A percentile compares a stretch with the other conserved stretches of the same genome.
These are phyloP conservation scores for Sinohyriopsis cumingii DNA, from an alignment of 2,888 invertebrate genomes.

Conservation along the genomic window DNA sequence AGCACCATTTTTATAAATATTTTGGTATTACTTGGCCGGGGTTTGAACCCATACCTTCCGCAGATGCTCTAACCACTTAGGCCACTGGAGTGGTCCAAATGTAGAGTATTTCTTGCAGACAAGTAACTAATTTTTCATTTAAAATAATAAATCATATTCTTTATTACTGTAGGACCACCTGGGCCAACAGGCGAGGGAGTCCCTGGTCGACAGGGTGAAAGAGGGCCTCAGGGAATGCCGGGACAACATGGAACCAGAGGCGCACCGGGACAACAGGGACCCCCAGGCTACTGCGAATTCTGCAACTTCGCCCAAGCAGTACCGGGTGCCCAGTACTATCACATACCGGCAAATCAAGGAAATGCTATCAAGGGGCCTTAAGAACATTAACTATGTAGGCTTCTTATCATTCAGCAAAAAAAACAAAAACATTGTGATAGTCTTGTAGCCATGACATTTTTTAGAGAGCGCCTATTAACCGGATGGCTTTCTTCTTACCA, in stretches of 20 bases:
- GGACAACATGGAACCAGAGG: conserved; percentile 74
- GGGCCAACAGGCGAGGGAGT: conserved; percentile 81
- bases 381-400: conserved; percentile 21
- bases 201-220: conserved; percentile 83
- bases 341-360: conserved; percentile 39
- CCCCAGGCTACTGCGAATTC: conserved; percentile 77
- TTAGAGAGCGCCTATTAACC: too few species aligned
- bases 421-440: too few species aligned
- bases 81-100: too few species aligned
- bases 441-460: too few species aligned
- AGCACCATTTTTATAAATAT: too few species aligned
- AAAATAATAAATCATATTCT: neutral
- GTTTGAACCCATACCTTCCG: too few species aligned
- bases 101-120: neutral
- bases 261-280: conserved; percentile 75
- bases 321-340: conserved; percentile 29
- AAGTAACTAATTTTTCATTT: neutral
- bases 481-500: too few species aligned
- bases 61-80: too few species aligned
- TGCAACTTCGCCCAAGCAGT: conserved; percentile 73
- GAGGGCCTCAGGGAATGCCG: conserved; percentile 69
- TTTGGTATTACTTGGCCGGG: too few species aligned
- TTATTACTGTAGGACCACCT: conserved; percentile 70
- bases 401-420: too few species aligned
- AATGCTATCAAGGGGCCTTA: conserved; percentile 63